Base-by-base conservation (phyloP, 2,113 vertebrate genomes). In the Nibea coibor region DNA sequence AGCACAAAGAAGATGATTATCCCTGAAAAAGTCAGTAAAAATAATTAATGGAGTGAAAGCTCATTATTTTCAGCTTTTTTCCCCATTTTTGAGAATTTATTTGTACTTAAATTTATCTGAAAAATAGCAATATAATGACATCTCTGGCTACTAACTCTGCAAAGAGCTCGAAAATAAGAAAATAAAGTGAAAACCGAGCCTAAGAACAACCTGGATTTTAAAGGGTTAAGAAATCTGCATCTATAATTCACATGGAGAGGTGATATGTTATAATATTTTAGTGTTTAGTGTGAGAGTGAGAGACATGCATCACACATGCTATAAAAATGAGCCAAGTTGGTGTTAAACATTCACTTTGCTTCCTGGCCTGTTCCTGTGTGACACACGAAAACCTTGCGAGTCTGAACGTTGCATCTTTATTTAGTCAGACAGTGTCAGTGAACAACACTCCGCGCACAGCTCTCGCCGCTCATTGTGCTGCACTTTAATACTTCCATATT, bases 401-500 rank as follows among this genome's bases (percentile, higher is more conserved):
- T 42, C 51, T 47, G 24, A 80, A 35, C 9, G 43, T 42, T 19
- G 54, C 9, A 19, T 83, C 84, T 86, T 86, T 74, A 76, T 86
- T 81, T 76, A 83, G 87, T 59, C 78, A 42, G 67, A 28, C 42
- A 5, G 81, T 14, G 83, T 83, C 69, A 22, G 83, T 11, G 56
- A 82, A 67, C 87, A 66, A 56, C 85, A 45, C 71, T 73, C 56
- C 12, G 61, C 71, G 20, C 45, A 78, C 20, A 7, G 86, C 83
- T 75, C 72, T 78, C 64, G 0, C 80, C 11, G 69, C 87, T 85
- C 79, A 81, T 87, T 88, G 83, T 88, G 75, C 68, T 4, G 63
- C 80, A 83, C 84, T 86, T 76, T 82, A 86, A 86, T 90, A 87
- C 85, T 74, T 90, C 76, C 79, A 84, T 72, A 91, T 90, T 93